A percentile compares a stretch with the other conserved stretches of the same genome.
These are phyloP conservation scores for Myotis daubentonii DNA, from an alignment of 2,797 vertebrate species.

Conservation along the genomic window DNA sequence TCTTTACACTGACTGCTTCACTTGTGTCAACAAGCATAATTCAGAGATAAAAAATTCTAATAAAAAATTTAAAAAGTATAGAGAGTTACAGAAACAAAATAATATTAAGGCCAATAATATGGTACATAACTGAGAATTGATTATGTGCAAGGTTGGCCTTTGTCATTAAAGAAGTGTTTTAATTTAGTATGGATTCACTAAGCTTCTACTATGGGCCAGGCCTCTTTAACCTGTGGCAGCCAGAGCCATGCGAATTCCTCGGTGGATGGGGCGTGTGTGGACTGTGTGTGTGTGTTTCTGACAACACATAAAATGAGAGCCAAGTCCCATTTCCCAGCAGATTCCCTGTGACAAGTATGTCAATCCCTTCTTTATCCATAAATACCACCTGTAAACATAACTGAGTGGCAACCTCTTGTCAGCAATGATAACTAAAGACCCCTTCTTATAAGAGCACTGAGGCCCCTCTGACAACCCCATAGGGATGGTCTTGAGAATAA, in stretches of 20 bases:
- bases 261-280: not conserved
- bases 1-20: not conserved
- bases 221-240: not conserved
- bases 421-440: not conserved
- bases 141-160: not conserved
- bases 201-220: not conserved
- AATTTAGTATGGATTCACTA: not conserved
- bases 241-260: not conserved
- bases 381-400: slow-evolving; percentile 19
- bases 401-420: not conserved
- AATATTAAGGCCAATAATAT: slow-evolving; percentile 15
- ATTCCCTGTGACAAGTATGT: not conserved
- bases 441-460: not conserved
- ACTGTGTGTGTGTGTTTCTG: not conserved
- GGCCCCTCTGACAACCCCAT: not conserved
- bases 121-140: not conserved
- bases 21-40: not conserved
- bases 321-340: not conserved
- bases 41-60: not conserved
- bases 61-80: slow-evolving; percentile 20
- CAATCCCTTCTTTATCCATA: not conserved
- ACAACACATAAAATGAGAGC: not conserved
- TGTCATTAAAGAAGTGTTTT: slow-evolving; percentile 5
- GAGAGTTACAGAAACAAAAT: not conserved
- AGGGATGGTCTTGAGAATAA: not conserved